phyloP scores from a whole-genome alignment of 2,797 vertebrate genomes.

The Megaceryle alcyon region DNA sequence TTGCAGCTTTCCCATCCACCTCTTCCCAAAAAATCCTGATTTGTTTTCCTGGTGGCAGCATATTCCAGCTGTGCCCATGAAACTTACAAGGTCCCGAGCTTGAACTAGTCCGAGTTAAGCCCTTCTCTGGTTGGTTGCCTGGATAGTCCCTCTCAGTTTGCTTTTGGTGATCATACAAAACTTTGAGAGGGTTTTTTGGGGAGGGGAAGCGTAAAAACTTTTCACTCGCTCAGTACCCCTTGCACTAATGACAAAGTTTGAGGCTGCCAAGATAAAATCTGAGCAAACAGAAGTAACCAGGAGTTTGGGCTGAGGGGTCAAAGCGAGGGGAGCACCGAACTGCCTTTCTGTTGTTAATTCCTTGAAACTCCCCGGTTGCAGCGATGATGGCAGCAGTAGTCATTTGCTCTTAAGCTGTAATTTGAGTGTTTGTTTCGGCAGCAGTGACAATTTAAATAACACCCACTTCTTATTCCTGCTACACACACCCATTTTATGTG shows the following conservation, averaged over 20 bases:
- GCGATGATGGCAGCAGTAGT: slow-evolving; percentile 15
- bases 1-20: not conserved
- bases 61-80: not conserved
- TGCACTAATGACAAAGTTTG: not conserved
- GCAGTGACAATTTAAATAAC: slow-evolving; percentile 41
- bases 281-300: not conserved
- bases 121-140: too few relatives aligned
- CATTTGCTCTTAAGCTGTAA: slow-evolving; percentile 38
- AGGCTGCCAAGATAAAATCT: not conserved
- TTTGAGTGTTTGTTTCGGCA: slow-evolving; percentile 35
- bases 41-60: not conserved
- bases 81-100: not conserved
- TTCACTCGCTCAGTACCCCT: accelerated
- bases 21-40: not conserved
- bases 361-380: not conserved
- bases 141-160: accelerated
- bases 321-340: not conserved
- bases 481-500: not conserved
- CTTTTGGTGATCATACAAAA: not conserved
- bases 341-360: not conserved
- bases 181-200: not conserved
- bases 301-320: not conserved
- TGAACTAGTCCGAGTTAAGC: not conserved
- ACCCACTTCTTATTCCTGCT: slow-evolving; percentile 23
- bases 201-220: not conserved